A percentile compares a stretch with the other conserved stretches of the same genome.
Evolutionary conservation across 2,797 vertebrate species (phyloP).

Genomic region (Australoheros facetus): DNA sequence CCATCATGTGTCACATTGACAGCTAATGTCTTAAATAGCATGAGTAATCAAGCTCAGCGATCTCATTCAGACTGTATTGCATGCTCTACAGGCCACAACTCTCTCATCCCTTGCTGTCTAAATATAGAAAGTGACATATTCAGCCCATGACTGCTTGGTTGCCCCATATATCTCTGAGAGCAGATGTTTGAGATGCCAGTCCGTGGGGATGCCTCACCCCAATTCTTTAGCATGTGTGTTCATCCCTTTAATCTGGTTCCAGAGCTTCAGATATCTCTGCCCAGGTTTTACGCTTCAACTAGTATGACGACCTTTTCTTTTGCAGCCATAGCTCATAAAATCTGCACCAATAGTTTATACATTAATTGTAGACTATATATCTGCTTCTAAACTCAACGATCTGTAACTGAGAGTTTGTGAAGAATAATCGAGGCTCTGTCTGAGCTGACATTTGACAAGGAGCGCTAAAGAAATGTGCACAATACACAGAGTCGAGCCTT

Average conservation of each 20-base stretch:
- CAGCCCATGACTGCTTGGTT: constrained; percentile 62
- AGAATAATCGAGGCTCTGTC: neutral
- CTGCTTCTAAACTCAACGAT: neutral
- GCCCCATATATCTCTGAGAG: constrained; percentile 48
- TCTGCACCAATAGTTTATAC: neutral
- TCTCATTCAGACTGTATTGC: constrained; percentile 15
- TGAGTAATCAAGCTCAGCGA: constrained; percentile 16
- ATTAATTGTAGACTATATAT: neutral
- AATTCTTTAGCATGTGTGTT: constrained; percentile 8
- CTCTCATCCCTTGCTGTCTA: constrained; percentile 55
- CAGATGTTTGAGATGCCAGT: constrained; percentile 68
- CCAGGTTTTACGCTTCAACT: neutral
- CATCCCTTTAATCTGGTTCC: constrained; percentile 34
- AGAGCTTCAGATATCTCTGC: constrained; percentile 6
- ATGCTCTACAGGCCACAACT: constrained; percentile 36
- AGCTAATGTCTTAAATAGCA: constrained; percentile 9
- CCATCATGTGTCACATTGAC: neutral
- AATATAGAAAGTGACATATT: constrained; percentile 72
- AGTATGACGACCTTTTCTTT: neutral
- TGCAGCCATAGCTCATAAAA: constrained; percentile 6
- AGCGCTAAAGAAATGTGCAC: neutral
- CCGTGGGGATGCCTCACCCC: constrained; percentile 25
- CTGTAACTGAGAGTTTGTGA: neutral
- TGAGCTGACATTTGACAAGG: neutral
- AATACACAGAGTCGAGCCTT: neutral